Conservation (phyloP, 1,140 invertebrate genomes). For the Probaryconus sp. region DNA sequence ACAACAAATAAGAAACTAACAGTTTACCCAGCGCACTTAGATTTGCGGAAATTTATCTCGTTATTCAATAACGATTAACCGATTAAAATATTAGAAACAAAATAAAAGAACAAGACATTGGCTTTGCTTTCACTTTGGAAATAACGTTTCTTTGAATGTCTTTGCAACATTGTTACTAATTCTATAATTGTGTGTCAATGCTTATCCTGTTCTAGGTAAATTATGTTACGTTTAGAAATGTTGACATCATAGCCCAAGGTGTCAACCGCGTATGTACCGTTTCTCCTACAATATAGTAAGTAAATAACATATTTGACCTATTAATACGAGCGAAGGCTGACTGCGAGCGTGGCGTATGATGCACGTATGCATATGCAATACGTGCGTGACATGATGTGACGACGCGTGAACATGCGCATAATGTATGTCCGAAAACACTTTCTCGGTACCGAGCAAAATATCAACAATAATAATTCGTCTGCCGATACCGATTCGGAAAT, state of each 20-base stretch:
- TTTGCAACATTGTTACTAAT: too few species aligned
- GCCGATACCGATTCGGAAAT: conserved; percentile 5
- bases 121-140: too few species aligned
- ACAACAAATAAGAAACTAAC: conserved; percentile 10
- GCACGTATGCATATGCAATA: conserved; percentile 19
- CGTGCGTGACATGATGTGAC: conserved; percentile 22
- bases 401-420: conserved; percentile 17
- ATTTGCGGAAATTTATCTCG: too few species aligned
- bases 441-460: conserved; percentile 29
- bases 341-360: conserved; percentile 19
- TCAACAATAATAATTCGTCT: conserved; percentile 18
- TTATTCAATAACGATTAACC: too few species aligned
- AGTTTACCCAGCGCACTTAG: too few species aligned
- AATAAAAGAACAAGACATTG: too few species aligned
- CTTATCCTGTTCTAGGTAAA: conserved; percentile 23
- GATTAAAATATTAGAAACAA: too few species aligned
- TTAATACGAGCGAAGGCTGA: conserved; percentile 19
- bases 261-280: conserved; percentile 34
- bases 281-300: conserved; percentile 23
- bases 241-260: conserved; percentile 20
- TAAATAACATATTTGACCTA: conserved; percentile 40
- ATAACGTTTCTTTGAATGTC: too few species aligned
- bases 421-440: conserved; percentile 36
- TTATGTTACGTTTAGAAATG: conserved; percentile 27
- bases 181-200: conserved; percentile 4